Percentiles rank a stretch among this genome's conserved stretches.
Conservation (phyloP, 92 coral and sea anemone species). For the Zoanthus sansibaricus region DNA sequence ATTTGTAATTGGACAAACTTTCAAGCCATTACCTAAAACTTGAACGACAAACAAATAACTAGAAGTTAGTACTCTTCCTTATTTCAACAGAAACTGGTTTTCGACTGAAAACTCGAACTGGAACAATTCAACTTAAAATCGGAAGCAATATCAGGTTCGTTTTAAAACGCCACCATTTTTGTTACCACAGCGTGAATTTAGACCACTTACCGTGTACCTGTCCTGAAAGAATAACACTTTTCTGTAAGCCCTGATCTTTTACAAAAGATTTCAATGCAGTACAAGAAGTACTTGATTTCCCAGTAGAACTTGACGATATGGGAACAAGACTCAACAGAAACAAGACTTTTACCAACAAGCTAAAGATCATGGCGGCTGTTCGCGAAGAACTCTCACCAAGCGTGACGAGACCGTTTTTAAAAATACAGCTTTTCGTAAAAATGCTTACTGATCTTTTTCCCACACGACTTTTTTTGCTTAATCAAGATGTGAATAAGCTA, state of each 20-base stretch:
- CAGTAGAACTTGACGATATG: slow-evolving; percentile 5
- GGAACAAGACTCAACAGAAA: slow-evolving; percentile 5
- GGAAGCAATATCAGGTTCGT: not conserved
- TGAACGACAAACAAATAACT: not conserved
- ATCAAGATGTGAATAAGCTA: not conserved
- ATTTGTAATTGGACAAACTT: slow-evolving; percentile 12
- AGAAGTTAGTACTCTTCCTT: not conserved
- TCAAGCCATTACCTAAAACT: slow-evolving; percentile 5
- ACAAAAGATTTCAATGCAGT: slow-evolving; percentile 27
- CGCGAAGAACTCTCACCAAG: slow-evolving; percentile 22
- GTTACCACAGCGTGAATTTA: slow-evolving; percentile 38
- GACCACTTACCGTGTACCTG: slow-evolving; percentile 36
- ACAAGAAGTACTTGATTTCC: slow-evolving; percentile 16
- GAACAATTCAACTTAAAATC: not conserved
- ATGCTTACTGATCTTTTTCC: not conserved
- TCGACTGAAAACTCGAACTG: not conserved
- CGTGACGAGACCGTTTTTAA: not conserved
- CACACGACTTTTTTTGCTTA: not conserved
- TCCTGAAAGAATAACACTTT: slow-evolving; percentile 27
- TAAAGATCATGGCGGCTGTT: slow-evolving; percentile 34
- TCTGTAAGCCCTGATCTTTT: slow-evolving; percentile 24
- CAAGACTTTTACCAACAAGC: slow-evolving; percentile 23
- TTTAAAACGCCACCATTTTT: slow-evolving; percentile 32
- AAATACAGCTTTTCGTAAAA: not conserved
- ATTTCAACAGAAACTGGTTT: not conserved